phyloP scores from a whole-genome alignment of 1,140 invertebrate genomes.

The Drosophila nigromelanica region DNA sequence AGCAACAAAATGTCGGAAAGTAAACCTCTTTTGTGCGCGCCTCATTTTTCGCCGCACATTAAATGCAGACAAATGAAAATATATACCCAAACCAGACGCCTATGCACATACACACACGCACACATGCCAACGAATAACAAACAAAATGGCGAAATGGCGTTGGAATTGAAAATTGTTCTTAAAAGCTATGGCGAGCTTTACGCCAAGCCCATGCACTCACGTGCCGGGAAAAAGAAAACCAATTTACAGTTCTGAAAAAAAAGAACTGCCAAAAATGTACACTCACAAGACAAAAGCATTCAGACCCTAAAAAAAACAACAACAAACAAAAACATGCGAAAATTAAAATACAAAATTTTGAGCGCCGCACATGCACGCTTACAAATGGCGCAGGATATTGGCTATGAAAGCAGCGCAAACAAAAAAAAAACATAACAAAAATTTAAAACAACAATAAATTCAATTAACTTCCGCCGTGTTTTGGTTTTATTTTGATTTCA shows the following conservation, averaged over 20 bases:
- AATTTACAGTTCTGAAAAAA: slow-evolving; percentile 32
- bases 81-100: slow-evolving; percentile 26
- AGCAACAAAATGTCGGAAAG: slow-evolving; percentile 30
- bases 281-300: slow-evolving; percentile 15
- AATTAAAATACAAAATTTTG: slow-evolving; percentile 48
- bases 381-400: slow-evolving; percentile 30
- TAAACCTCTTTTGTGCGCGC: slow-evolving; percentile 29
- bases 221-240: slow-evolving; percentile 28
- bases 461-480: slow-evolving; percentile 48
- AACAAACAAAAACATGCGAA: slow-evolving; percentile 31
- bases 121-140: not conserved
- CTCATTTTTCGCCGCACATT: slow-evolving; percentile 10
- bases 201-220: slow-evolving; percentile 4
- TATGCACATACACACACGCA: not conserved
- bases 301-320: slow-evolving; percentile 6
- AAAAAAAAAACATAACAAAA: slow-evolving; percentile 12
- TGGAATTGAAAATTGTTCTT: slow-evolving; percentile 33
- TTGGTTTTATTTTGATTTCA: slow-evolving; percentile 45
- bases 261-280: slow-evolving; percentile 12
- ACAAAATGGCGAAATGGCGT: slow-evolving; percentile 12
- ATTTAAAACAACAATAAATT: slow-evolving; percentile 50
- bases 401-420: not conserved
- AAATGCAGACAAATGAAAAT: slow-evolving; percentile 48
- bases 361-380: slow-evolving; percentile 28
- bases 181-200: slow-evolving; percentile 19